These are phyloP conservation scores for Paraescarpia echinospica DNA, from an alignment of 1,140 invertebrate species.

Conservation along the genomic window DNA sequence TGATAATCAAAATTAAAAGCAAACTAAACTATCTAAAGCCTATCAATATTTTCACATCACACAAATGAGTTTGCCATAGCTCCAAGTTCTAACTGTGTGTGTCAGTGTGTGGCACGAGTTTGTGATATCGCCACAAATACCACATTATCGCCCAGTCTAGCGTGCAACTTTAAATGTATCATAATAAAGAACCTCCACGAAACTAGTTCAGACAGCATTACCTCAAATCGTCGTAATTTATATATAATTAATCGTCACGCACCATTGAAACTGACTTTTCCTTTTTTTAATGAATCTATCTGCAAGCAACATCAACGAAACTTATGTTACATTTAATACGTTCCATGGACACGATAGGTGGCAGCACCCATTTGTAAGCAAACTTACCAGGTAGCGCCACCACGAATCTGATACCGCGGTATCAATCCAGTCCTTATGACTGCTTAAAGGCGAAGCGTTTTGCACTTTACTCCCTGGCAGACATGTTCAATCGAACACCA, in stretches of 20 bases:
- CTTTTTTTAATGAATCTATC: neutral
- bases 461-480: too few relatives aligned
- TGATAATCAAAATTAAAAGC: too few relatives aligned
- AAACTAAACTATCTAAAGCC: too few relatives aligned
- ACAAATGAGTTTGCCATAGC: too few relatives aligned
- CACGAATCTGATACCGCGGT: neutral
- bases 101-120: too few relatives aligned
- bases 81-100: too few relatives aligned
- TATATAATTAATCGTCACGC: neutral
- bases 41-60: too few relatives aligned
- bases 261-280: neutral
- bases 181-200: neutral
- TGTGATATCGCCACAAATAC: neutral
- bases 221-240: neutral
- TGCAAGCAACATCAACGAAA: neutral
- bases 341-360: neutral
- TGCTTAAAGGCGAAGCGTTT: too few relatives aligned
- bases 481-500: too few relatives aligned
- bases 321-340: neutral
- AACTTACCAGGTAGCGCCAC: neutral
- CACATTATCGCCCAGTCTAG: neutral
- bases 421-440: too few relatives aligned
- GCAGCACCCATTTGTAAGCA: neutral
- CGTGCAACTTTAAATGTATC: neutral
- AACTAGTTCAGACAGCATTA: neutral